Percentiles rank a stretch among this genome's conserved stretches.
Conservation (phyloP, 1,140 invertebrate species). For the Thaumatotibia leucotreta region DNA sequence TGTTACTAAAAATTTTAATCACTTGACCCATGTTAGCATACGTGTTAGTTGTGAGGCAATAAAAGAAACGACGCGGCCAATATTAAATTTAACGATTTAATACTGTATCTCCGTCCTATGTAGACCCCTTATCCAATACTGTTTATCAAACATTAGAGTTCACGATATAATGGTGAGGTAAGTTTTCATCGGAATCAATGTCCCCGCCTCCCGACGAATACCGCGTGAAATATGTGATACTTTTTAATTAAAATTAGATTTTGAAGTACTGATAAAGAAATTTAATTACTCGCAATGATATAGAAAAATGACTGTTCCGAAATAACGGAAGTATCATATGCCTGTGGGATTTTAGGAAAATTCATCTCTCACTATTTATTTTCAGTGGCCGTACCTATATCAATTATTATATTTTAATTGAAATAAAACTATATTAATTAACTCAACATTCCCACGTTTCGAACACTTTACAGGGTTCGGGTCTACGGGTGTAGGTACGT, state of each 20-base stretch:
- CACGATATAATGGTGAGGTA: conserved; percentile 38
- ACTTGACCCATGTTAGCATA: conserved; percentile 49
- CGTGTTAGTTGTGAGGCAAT: conserved; percentile 63
- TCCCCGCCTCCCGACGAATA: conserved; percentile 66
- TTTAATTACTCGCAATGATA: conserved; percentile 58
- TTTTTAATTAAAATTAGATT: conserved; percentile 75
- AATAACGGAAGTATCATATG: conserved; percentile 20
- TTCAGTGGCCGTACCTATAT: too few relatives aligned
- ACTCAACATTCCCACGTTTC: too few relatives aligned
- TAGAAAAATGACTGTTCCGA: conserved; percentile 43
- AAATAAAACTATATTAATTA: too few relatives aligned
- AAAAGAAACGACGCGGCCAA: conserved; percentile 64
- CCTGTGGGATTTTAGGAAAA: conserved; percentile 8
- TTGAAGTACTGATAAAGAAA: conserved; percentile 61
- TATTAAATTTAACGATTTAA: conserved; percentile 74
- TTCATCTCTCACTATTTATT: too few relatives aligned
- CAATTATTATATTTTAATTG: too few relatives aligned
- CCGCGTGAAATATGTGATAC: conserved; percentile 70
- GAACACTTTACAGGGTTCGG: too few relatives aligned
- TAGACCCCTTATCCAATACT: conserved; percentile 33
- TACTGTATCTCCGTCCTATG: conserved; percentile 51
- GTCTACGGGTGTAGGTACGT: too few relatives aligned
- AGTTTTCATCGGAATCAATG: conserved; percentile 39
- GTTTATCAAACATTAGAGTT: conserved; percentile 29
- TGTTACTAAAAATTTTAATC: conserved; percentile 49